These are phyloP conservation scores for Drosophila insularis DNA, from an alignment of 1,140 invertebrate species.

Conservation along the genomic window DNA sequence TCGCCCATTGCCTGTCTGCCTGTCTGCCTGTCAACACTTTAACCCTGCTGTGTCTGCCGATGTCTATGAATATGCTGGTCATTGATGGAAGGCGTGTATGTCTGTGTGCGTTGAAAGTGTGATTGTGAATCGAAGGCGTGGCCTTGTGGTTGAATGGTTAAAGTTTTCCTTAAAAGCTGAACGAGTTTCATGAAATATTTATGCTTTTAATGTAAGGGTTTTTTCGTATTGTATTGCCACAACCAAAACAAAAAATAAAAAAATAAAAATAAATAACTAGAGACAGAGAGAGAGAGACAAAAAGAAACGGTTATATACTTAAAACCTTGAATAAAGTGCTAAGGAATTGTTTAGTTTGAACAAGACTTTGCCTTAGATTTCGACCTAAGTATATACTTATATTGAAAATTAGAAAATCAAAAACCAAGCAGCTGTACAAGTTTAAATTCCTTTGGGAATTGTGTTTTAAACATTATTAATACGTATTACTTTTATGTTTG, in stretches of 20 bases:
- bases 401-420: no score
- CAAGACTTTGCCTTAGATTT: no score
- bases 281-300: no score
- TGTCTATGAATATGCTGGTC: conserved; percentile 41
- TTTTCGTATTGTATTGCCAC: neutral
- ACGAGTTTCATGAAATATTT: conserved; percentile 19
- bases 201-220: neutral
- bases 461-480: no score
- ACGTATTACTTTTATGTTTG: no score
- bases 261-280: no score
- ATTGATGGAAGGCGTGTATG: neutral
- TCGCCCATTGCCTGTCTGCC: conserved; percentile 11
- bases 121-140: conserved; percentile 14
- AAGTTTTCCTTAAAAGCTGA: neutral
- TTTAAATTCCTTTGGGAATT: no score
- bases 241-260: neutral
- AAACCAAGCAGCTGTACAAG: no score
- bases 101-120: conserved; percentile 3
- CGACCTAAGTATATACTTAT: no score
- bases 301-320: neutral
- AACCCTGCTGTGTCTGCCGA: neutral
- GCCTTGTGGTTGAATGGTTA: conserved; percentile 19
- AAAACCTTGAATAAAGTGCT: neutral
- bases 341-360: neutral
- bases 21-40: conserved; percentile 68